Conservation (phyloP, 92 coral and sea anemone genomes). For the Porites evermanni region DNA sequence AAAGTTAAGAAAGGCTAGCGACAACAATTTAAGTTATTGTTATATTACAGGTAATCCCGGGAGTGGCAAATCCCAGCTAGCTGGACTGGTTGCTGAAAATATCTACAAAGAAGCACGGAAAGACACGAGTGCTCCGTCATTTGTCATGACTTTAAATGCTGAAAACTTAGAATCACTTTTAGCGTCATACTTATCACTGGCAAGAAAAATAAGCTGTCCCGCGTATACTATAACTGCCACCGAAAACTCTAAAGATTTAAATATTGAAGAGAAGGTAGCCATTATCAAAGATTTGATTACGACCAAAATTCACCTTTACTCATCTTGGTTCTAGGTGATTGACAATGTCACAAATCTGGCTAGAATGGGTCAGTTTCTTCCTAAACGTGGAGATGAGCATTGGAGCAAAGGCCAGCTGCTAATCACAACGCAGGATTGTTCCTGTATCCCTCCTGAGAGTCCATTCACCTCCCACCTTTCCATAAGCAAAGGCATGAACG, state of each 20-base stretch:
- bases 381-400: slow-evolving; percentile 18
- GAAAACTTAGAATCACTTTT: not conserved
- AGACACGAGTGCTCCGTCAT: not conserved
- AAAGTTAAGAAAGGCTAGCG: no score
- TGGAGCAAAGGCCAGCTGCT: slow-evolving; percentile 50
- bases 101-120: not conserved
- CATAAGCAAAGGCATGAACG: slow-evolving; percentile 26
- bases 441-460: not conserved
- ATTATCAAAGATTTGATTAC: no score
- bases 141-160: not conserved
- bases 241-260: no score
- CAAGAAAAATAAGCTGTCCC: no score
- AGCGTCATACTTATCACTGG: not conserved
- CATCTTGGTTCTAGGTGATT: no score
- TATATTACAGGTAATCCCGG: not conserved
- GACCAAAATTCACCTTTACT: no score
- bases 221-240: no score
- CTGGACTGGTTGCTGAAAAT: not conserved
- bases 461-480: slow-evolving; percentile 11
- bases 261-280: no score
- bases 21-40: not conserved
- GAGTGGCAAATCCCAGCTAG: not conserved
- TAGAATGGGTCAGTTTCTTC: not conserved
- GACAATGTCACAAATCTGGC: not conserved
- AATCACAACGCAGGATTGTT: slow-evolving; percentile 39